Evolutionary conservation across 2,888 invertebrate genomes (phyloP).

Genomic region (Dynastes tityus): DNA sequence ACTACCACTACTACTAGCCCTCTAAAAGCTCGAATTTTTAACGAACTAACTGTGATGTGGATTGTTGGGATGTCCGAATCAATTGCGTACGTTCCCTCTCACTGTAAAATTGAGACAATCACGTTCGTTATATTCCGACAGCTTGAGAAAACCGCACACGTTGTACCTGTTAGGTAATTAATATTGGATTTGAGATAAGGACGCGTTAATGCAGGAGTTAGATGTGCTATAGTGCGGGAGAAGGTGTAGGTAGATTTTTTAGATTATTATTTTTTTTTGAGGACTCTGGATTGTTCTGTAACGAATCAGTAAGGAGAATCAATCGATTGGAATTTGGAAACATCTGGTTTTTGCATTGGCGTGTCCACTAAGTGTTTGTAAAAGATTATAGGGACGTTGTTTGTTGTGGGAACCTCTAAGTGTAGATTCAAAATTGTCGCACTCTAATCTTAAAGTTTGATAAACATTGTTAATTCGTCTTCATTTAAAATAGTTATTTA

Average conservation of each 20-base stretch:
- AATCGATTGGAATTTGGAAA: background rate
- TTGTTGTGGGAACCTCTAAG: too few relatives aligned
- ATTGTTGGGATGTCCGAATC: slow-evolving; percentile 22
- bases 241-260: background rate
- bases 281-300: background rate
- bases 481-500: too few relatives aligned
- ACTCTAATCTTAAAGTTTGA: too few relatives aligned
- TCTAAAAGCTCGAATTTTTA: slow-evolving; percentile 25
- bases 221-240: background rate
- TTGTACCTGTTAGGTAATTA: slow-evolving; percentile 26
- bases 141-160: slow-evolving; percentile 19
- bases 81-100: slow-evolving; percentile 17
- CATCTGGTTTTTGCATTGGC: slow-evolving; percentile 20
- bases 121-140: slow-evolving; percentile 25
- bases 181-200: slow-evolving; percentile 25
- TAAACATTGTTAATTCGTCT: too few relatives aligned
- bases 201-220: slow-evolving; percentile 19
- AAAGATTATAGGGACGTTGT: too few relatives aligned
- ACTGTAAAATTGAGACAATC: slow-evolving; percentile 27
- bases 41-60: slow-evolving; percentile 32
- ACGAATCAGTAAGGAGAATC: slow-evolving; percentile 1
- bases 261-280: background rate
- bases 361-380: background rate
- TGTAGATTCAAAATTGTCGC: too few relatives aligned
- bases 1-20: slow-evolving; percentile 12